Conservation (phyloP, 1,140 invertebrate genomes). For the Nephotettix cincticeps region DNA sequence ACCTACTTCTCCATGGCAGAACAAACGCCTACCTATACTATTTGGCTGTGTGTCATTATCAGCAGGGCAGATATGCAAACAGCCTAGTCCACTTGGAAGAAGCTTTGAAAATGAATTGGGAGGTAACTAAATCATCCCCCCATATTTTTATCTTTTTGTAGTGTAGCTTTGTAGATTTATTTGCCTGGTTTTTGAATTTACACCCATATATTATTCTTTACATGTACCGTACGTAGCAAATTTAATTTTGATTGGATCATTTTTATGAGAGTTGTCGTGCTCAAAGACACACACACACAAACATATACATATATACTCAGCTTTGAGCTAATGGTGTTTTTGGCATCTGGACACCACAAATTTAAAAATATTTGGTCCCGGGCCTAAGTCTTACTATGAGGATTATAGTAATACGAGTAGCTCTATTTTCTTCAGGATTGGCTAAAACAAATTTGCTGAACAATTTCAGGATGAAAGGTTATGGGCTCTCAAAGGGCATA, state of each 20-base stretch:
- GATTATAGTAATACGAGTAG: not conserved
- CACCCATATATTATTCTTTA: not conserved
- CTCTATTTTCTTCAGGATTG: not conserved
- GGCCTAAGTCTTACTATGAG: too few species aligned
- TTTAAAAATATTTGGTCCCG: too few species aligned
- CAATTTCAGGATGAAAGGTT: not conserved
- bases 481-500: not conserved
- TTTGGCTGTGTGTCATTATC: conserved; percentile 8
- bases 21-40: conserved; percentile 1
- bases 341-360: too few species aligned
- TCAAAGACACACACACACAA: too few species aligned
- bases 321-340: too few species aligned
- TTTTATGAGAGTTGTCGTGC: too few species aligned
- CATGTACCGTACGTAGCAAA: not conserved
- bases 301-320: not conserved
- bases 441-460: not conserved
- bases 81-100: not conserved
- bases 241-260: too few species aligned
- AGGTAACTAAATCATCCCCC: too few species aligned
- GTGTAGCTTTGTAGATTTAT: too few species aligned
- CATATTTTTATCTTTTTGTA: too few species aligned
- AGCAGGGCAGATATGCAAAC: not conserved
- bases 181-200: too few species aligned
- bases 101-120: not conserved
- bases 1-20: not conserved